These are phyloP conservation scores for Mionectes olivaceus DNA, from an alignment of 2,797 vertebrate species.

Conservation along the genomic window DNA sequence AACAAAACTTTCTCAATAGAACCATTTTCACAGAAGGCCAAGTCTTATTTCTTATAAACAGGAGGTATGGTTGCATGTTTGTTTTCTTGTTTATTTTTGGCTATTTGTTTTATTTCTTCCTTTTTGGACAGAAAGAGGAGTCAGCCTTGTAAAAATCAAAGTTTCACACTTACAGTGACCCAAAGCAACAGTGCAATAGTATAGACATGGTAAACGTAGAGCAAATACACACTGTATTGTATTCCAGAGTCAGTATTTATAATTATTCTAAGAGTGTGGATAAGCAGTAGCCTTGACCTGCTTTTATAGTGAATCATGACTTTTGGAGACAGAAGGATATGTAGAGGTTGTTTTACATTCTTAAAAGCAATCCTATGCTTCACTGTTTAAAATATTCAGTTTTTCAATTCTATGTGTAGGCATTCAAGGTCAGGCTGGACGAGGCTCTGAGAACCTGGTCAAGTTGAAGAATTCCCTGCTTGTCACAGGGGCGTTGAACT, in stretches of 20 bases:
- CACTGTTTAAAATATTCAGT: neutral
- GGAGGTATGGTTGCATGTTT: neutral
- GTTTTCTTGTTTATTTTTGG: neutral
- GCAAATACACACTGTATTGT: neutral
- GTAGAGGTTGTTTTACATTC: neutral
- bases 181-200: neutral
- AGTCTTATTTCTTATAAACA: neutral
- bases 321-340: neutral
- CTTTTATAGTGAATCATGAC: neutral
- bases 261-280: neutral
- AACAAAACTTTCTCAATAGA: neutral
- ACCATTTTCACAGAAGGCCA: neutral
- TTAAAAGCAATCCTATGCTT: neutral
- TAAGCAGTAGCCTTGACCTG: neutral
- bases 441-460: neutral
- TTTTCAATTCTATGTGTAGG: neutral
- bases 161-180: neutral
- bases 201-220: neutral
- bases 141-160: neutral
- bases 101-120: neutral
- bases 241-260: neutral
- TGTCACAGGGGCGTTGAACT: accelerated
- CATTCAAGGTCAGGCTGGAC: neutral
- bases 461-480: neutral
- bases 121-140: neutral